Evolutionary conservation across 2,797 vertebrate species (phyloP), one percentile per base, ranked within the genome.

Genomic region (Prionace glauca): DNA sequence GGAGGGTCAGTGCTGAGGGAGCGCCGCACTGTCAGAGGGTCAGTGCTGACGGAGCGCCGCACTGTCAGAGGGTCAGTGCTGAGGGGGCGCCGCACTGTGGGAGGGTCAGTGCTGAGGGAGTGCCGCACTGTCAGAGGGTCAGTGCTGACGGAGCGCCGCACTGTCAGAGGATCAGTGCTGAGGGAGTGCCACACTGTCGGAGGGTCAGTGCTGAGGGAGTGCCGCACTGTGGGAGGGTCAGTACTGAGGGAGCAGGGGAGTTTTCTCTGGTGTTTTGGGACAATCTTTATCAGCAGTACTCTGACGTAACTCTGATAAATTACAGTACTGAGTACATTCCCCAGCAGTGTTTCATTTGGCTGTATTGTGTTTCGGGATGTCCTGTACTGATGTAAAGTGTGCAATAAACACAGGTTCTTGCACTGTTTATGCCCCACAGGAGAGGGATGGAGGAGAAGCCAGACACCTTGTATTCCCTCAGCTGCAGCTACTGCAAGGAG

Each of bases 361-460:
- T 84, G 81, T 45, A 22, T 7, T 5, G 18, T 0, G 1, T 1
- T 84, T 45, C 22, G 20, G 18, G 5, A 84, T 9, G 36, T 45
- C 36, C 41, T 45, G 20, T 2, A 41, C 5, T 84, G 5, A 7
- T 84, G 41, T 9, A 84, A 84, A 36, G 20, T 36, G 79, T 20
- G 5, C 20, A 20, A 41, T 18, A 24, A 87, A 36, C 41, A 10
- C 0, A 41, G 50, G 26, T 88, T 26, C 62, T 92, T 7, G 20
- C 32, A n/a, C 90, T n/a, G 4, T 65, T n/a, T 67, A 16, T 56
- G 32, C 8, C 22, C 7, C n/a, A 16, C 92, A 94, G 92, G 67
- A 94, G n/a, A 94, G 92, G 65, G 67, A 24, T 71, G 36, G 92
- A 94, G 41, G 92, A 94, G n/a, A 94, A 71, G 92, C 3, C 24